A percentile compares a stretch with the other conserved stretches of the same genome.
Evolutionary conservation across 1,140 invertebrate genomes (phyloP).

Genomic region (Aphaenogaster rudis): DNA sequence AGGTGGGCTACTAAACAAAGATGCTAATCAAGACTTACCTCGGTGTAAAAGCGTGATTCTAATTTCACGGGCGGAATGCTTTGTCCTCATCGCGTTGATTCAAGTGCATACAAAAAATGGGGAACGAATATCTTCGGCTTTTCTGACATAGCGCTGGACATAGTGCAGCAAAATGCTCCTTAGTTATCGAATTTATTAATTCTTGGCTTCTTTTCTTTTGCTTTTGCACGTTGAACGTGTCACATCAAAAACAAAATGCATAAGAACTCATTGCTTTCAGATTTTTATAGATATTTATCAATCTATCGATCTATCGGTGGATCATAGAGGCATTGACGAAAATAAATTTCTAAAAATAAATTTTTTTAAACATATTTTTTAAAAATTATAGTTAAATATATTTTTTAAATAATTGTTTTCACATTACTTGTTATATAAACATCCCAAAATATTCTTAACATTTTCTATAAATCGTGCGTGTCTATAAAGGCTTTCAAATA

Average conservation of each 20-base stretch:
- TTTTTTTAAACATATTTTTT: no score
- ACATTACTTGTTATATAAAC: not conserved
- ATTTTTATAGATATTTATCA: not conserved
- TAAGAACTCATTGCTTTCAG: not conserved
- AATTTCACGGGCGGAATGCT: conserved; percentile 67
- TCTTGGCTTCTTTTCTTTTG: not conserved
- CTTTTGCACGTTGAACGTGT: not conserved
- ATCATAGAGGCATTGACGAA: not conserved
- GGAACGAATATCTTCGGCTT: not conserved
- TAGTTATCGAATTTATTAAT: not conserved
- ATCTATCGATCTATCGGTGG: not conserved
- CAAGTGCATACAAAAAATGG: conserved; percentile 31
- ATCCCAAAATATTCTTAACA: not conserved
- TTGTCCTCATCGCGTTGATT: conserved; percentile 50
- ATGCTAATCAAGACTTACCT: conserved; percentile 67
- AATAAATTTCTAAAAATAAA: no score
- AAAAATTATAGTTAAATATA: no score
- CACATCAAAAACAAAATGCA: not conserved
- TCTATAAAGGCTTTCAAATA: not conserved
- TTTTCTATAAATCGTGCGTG: not conserved
- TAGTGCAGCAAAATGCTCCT: not conserved
- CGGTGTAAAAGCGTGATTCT: conserved; percentile 56
- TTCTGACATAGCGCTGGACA: not conserved
- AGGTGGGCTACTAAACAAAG: conserved; percentile 68
- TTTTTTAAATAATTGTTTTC: not conserved